Evolutionary conservation across 2,113 vertebrate species (phyloP).

Genomic region (Ciconia boyciana): DNA sequence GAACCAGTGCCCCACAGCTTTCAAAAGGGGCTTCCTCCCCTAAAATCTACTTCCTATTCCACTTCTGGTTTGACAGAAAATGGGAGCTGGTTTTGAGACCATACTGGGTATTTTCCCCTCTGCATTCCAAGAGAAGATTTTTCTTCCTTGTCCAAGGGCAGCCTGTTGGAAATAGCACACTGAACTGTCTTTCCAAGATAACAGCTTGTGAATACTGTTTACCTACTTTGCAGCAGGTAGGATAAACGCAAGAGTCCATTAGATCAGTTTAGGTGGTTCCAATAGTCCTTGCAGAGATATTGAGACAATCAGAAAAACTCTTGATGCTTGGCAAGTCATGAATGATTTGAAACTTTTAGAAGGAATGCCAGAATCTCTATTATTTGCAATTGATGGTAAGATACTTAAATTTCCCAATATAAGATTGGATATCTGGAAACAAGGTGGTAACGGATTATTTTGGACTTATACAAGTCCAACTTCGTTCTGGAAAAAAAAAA

Average conservation of each 20-base stretch:
- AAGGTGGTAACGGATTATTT: neutral
- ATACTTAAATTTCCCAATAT: neutral
- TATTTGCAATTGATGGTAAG: neutral
- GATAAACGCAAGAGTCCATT: neutral
- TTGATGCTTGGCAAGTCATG: neutral
- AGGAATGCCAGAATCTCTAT: neutral
- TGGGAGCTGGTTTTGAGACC: neutral
- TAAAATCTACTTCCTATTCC: neutral
- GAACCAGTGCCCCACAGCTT: neutral
- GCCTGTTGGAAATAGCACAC: neutral
- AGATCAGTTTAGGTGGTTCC: neutral
- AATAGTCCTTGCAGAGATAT: neutral
- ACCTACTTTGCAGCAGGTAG: neutral
- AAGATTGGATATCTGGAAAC: neutral
- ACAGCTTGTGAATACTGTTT: neutral
- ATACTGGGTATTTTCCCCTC: neutral
- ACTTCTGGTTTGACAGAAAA: neutral
- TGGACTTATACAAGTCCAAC: neutral
- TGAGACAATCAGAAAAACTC: neutral
- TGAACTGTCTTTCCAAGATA: neutral
- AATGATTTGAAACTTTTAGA: neutral
- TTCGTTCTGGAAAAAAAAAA: neutral
- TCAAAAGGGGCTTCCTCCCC: neutral
- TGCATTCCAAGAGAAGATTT: neutral
- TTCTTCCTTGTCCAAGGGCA: neutral